phyloP scores from a whole-genome alignment of 2,888 invertebrate genomes.

The Chymomyza caudatula region DNA sequence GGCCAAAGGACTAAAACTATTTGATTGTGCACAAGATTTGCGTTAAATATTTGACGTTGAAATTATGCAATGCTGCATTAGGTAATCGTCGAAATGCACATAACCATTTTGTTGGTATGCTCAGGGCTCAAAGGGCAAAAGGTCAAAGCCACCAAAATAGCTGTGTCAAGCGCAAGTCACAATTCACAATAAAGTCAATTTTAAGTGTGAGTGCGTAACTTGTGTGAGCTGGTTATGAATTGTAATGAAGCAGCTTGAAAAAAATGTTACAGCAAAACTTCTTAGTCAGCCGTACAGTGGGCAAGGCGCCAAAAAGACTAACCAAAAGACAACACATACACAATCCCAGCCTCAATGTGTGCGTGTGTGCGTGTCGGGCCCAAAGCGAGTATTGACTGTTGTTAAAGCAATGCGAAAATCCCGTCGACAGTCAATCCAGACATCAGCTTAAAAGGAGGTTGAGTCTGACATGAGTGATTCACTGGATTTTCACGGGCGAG shows the following conservation, averaged over 20 bases:
- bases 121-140: not conserved
- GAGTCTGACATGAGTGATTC: constrained; percentile 31
- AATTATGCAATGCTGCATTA: constrained; percentile 70
- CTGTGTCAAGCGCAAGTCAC: not conserved
- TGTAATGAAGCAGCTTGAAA: no score
- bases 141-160: not conserved
- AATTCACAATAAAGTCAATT: not conserved
- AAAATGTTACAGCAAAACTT: not conserved
- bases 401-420: constrained; percentile 34
- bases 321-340: not conserved
- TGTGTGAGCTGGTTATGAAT: no score
- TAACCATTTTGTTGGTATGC: not conserved
- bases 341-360: not conserved
- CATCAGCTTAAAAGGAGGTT: not conserved
- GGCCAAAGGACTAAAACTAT: constrained; percentile 43
- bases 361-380: not conserved
- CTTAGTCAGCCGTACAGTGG: not conserved
- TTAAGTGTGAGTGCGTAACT: not conserved
- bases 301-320: not conserved
- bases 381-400: not conserved
- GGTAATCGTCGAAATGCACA: constrained; percentile 62
- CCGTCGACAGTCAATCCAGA: constrained; percentile 51
- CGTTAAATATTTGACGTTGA: constrained; percentile 68
- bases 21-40: constrained; percentile 67
- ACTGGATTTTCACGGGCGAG: constrained; percentile 23